Percentiles rank a stretch among this genome's conserved stretches.
Evolutionary conservation across 2,797 vertebrate species (phyloP).

Genomic region (Spondyliosoma cantharus): DNA sequence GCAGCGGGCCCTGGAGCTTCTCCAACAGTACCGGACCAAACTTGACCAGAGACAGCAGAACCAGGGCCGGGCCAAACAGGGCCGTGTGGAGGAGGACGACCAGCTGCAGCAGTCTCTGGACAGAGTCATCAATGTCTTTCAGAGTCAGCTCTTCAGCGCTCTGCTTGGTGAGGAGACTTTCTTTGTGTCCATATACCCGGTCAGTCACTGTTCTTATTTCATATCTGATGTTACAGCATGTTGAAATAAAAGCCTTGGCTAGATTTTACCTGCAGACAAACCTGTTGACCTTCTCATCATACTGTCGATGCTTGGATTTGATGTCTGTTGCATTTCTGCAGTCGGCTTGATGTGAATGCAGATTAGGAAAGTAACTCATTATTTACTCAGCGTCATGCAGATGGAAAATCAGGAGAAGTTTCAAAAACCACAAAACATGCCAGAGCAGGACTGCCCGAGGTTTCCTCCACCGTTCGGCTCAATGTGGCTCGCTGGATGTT

Average conservation of each 20-base stretch:
- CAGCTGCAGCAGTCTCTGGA: conserved; percentile 93
- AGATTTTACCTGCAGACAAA: not conserved
- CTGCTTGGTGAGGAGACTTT: conserved; percentile 87
- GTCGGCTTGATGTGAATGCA: not conserved
- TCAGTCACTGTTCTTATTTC: not conserved
- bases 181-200: not conserved
- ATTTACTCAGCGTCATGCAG: too few relatives aligned
- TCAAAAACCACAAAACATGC: too few relatives aligned
- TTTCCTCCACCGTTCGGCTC: too few relatives aligned
- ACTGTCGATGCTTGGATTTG: not conserved
- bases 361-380: not conserved
- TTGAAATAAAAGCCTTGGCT: not conserved
- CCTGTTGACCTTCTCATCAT: not conserved
- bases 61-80: conserved; percentile 55
- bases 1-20: conserved; percentile 91
- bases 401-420: too few relatives aligned
- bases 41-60: conserved; percentile 82
- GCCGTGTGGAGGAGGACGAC: conserved; percentile 85
- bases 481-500: too few relatives aligned
- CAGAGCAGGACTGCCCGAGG: too few relatives aligned
- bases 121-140: conserved; percentile 94
- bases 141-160: conserved; percentile 95
- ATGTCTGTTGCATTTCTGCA: not conserved
- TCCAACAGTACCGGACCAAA: conserved; percentile 91
- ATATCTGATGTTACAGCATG: not conserved